A percentile compares a stretch with the other conserved stretches of the same genome.
Evolutionary conservation across 2,888 invertebrate genomes (phyloP).

Genomic region (Cancer borealis): DNA sequence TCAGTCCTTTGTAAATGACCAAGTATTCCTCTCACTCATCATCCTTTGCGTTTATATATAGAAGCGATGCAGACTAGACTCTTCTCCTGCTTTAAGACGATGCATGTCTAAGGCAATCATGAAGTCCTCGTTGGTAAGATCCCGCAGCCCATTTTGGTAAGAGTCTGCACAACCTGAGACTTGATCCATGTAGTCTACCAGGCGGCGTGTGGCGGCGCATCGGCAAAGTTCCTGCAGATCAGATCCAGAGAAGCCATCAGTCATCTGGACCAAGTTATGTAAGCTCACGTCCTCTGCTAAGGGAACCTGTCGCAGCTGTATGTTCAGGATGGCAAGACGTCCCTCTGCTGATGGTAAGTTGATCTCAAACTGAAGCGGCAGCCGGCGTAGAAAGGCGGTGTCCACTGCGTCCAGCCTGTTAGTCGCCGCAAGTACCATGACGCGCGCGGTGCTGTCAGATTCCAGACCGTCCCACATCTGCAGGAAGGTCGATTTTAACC

Average conservation of each 20-base stretch:
- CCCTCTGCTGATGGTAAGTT: conserved; percentile 44
- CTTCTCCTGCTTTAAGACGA: not conserved
- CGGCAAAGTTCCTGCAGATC: conserved; percentile 65
- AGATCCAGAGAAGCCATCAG: conserved; percentile 61
- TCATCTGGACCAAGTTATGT: conserved; percentile 47
- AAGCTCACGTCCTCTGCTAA: conserved; percentile 56
- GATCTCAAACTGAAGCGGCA: conserved; percentile 62
- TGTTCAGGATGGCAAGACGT: conserved; percentile 47
- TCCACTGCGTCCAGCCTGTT: conserved; percentile 69
- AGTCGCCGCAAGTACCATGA: conserved; percentile 63
- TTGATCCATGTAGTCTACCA: conserved; percentile 64
- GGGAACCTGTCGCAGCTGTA: conserved; percentile 42
- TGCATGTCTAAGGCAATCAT: not conserved
- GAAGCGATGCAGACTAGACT: not conserved
- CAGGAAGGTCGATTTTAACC: conserved; percentile 63
- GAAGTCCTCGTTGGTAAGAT: not conserved
- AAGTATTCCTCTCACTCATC: too few relatives aligned
- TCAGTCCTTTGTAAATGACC: too few relatives aligned
- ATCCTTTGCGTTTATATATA: not conserved
- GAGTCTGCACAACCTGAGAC: not conserved
- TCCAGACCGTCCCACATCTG: conserved; percentile 69
- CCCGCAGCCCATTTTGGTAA: not conserved
- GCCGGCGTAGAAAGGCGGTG: conserved; percentile 62
- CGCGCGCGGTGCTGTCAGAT: conserved; percentile 60
- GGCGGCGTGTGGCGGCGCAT: conserved; percentile 51